phyloP scores from a whole-genome alignment of 2,888 invertebrate genomes.

The Alcis repandata region DNA sequence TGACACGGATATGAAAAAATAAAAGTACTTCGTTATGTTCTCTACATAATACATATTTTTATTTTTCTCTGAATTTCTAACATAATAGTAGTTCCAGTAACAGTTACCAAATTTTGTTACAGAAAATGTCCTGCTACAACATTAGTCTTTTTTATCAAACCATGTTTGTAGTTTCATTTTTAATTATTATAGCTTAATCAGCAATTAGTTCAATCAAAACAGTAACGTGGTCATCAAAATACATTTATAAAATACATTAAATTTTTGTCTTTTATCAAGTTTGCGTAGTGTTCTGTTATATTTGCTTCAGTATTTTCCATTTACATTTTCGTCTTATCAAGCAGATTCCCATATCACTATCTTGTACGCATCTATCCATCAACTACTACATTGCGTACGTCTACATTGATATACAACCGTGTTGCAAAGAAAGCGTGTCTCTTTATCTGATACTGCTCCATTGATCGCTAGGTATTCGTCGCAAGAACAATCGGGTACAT shows the following conservation, averaged over 20 bases:
- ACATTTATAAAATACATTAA: no score
- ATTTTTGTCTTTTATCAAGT: not conserved
- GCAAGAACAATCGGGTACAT: slow-evolving; percentile 54
- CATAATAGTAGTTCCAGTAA: not conserved
- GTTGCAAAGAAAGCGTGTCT: slow-evolving; percentile 62
- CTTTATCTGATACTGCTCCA: slow-evolving; percentile 55
- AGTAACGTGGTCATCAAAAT: not conserved
- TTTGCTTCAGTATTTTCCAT: slow-evolving; percentile 6
- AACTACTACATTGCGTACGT: slow-evolving; percentile 17
- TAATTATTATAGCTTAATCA: not conserved
- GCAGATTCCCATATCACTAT: slow-evolving; percentile 16
- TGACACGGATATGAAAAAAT: no score
- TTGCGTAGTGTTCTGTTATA: not conserved
- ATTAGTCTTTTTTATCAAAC: not conserved
- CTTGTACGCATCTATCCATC: slow-evolving; percentile 20
- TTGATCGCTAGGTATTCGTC: slow-evolving; percentile 60
- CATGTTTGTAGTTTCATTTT: not conserved
- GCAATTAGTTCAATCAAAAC: not conserved
- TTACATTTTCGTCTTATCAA: slow-evolving; percentile 5
- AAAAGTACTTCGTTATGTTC: no score
- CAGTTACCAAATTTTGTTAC: not conserved
- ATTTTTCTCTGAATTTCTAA: no score
- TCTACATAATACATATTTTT: not conserved
- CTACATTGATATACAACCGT: slow-evolving; percentile 40
- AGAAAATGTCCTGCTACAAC: not conserved